A percentile compares a stretch with the other conserved stretches of the same genome.
phyloP scores from a whole-genome alignment of 1,140 invertebrate genomes.

The Cataglyphis hispanica region DNA sequence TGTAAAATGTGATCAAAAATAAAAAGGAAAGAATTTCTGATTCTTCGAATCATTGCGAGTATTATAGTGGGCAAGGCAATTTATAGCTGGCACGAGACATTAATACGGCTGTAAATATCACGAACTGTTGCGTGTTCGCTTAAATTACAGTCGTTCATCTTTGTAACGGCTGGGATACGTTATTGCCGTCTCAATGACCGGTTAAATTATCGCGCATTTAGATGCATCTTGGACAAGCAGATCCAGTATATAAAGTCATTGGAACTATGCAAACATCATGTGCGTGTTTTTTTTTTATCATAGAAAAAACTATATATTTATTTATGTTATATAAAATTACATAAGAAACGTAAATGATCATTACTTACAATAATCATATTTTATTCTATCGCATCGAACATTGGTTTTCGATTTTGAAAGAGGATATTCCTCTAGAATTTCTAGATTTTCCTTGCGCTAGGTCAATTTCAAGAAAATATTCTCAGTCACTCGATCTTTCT shows the following conservation, averaged over 20 bases:
- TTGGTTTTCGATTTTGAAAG: neutral
- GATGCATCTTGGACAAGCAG: slow-evolving; percentile 21
- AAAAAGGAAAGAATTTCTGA: neutral
- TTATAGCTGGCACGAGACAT: slow-evolving; percentile 41
- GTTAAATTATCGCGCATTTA: slow-evolving; percentile 45
- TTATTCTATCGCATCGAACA: neutral
- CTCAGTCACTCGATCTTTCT: neutral
- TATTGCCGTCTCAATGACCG: slow-evolving; percentile 54
- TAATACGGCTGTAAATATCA: slow-evolving; percentile 59
- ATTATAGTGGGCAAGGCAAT: slow-evolving; percentile 16
- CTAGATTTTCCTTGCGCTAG: neutral
- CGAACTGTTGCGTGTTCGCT: slow-evolving; percentile 70
- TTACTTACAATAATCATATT: neutral
- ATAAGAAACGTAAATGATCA: neutral
- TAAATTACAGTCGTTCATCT: slow-evolving; percentile 69
- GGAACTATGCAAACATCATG: neutral
- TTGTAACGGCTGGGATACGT: slow-evolving; percentile 52
- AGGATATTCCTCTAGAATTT: neutral
- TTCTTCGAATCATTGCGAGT: slow-evolving; percentile 27
- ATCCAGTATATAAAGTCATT: slow-evolving; percentile 25
- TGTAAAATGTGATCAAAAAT: neutral
- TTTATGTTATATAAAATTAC: neutral
- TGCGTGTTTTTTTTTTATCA: neutral
- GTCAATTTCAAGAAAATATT: slow-evolving; percentile 22
- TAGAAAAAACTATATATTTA: neutral